Conservation (phyloP, 92 coral and sea anemone species). For the Pocillopora meandrina region DNA sequence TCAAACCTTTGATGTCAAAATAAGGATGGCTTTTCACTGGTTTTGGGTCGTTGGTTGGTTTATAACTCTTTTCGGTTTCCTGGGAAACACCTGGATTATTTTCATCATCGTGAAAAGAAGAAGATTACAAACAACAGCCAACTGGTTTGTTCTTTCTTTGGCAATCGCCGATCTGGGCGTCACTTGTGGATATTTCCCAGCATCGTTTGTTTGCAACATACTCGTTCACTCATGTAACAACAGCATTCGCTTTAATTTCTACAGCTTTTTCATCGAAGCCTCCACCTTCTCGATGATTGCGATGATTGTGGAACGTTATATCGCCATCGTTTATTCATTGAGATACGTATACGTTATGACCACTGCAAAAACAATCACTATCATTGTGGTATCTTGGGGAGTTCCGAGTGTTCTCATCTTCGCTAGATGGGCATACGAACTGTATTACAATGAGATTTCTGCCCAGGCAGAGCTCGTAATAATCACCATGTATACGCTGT, state of each 20-base stretch:
- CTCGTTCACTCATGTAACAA: constrained; percentile 12
- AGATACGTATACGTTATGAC: constrained; percentile 29
- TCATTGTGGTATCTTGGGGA: constrained; percentile 23
- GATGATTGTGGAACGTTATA: constrained; percentile 31
- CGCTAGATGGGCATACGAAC: background rate
- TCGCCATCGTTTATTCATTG: constrained; percentile 26
- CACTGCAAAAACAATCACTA: background rate
- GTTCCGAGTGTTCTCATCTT: constrained; percentile 10
- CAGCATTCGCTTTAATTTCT: constrained; percentile 9
- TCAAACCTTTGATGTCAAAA: background rate
- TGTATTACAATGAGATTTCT: constrained; percentile 2
- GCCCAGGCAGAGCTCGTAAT: background rate
- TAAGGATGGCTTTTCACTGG: constrained; percentile 21
- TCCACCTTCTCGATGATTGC: constrained; percentile 16
- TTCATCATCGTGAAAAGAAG: constrained; percentile 14
- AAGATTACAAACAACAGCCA: constrained; percentile 28
- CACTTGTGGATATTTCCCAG: constrained; percentile 30
- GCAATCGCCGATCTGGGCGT: constrained; percentile 38
- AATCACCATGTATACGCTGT: constrained; percentile 10
- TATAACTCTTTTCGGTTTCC: constrained; percentile 11
- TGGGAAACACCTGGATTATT: constrained; percentile 31
- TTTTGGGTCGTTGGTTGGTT: constrained; percentile 36
- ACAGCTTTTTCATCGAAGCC: constrained; percentile 8
- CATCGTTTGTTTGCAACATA: constrained; percentile 14
- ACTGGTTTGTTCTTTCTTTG: constrained; percentile 34